Evolutionary conservation across 2,888 invertebrate genomes (phyloP), one percentile per base, ranked within the genome.

Genomic region (Andrena chrysosceles): DNA sequence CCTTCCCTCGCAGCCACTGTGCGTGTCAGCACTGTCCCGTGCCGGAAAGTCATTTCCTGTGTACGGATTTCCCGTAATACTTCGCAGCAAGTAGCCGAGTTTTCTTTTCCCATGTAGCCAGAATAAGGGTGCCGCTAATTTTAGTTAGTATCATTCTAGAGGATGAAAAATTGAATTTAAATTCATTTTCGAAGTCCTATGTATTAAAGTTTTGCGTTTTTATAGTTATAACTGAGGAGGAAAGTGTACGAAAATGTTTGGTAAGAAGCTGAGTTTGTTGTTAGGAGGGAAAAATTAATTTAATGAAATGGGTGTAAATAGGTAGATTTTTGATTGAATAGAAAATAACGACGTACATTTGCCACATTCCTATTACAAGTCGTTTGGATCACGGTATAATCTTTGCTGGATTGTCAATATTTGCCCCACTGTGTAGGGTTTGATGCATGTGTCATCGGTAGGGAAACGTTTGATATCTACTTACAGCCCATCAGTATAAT

Each of bases 401-500:
- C 60, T 49, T 76, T 62, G 67, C 60, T 59, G 71, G 49, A 56
- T 59, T 13, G 35, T 56, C 70, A 74, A 52, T 84, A 80, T 86
- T 87, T 87, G 66, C 56, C 4, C 70, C 20, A 4, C 16, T 48
- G 42, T 77, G 23, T 48, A 52, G 76, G 75, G 49, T 62, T 69
- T 68, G n/a, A 71, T 62, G 56, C 72, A 81, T 77, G 67, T 66
- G 52, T 60, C 49, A 76, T 79, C 64, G 56, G 70, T 56, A 81
- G 67, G 68, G 59, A 81, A 79, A 79, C 69, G 64, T 79, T 84
- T 82, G 74, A 74, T 69, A 49, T 31, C 69, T 78, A 84, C 76
- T 84, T 82, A 73, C 33, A 49, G 52, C 72, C 59, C 66, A 82
- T 80, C 71, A 78, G 49, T 76, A n/a, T 79, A 76, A 80, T 78